Conservation (phyloP, 2,888 invertebrate genomes). For the Aphodius granarius region DNA sequence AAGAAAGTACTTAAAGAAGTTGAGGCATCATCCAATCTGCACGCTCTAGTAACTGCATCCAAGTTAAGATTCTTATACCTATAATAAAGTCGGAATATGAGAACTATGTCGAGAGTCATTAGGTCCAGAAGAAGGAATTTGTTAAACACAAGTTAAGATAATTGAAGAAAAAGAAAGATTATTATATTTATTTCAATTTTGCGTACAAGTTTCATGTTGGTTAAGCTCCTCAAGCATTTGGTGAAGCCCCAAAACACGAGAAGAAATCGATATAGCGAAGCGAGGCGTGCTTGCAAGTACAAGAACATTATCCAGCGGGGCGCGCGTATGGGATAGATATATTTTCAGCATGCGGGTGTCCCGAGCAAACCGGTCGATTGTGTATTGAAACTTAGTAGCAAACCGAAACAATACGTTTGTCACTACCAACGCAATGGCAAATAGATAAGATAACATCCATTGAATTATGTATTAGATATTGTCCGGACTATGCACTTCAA, state of each 20-base stretch:
- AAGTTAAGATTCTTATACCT: not conserved
- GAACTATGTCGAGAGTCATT: no score
- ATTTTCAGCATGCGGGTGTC: conserved; percentile 6
- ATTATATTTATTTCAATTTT: no score
- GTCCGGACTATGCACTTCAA: not conserved
- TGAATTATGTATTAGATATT: conserved; percentile 23
- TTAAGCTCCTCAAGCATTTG: not conserved
- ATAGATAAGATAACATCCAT: conserved; percentile 23
- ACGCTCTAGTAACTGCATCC: not conserved
- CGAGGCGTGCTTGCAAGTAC: not conserved
- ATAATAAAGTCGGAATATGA: not conserved
- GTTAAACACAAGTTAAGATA: no score
- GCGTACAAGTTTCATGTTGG: not conserved
- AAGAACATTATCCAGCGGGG: not conserved
- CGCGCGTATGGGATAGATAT: not conserved
- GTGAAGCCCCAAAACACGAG: not conserved
- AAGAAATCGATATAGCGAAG: not conserved
- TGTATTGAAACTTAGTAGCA: conserved; percentile 23
- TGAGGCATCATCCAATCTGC: not conserved
- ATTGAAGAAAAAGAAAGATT: no score
- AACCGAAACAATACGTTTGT: conserved; percentile 24
- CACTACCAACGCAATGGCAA: conserved; percentile 20
- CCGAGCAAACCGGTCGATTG: not conserved
- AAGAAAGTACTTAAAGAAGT: not conserved
- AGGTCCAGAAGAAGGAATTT: no score